phyloP scores from a whole-genome alignment of 2,888 invertebrate species.

The Philereme transversata region DNA sequence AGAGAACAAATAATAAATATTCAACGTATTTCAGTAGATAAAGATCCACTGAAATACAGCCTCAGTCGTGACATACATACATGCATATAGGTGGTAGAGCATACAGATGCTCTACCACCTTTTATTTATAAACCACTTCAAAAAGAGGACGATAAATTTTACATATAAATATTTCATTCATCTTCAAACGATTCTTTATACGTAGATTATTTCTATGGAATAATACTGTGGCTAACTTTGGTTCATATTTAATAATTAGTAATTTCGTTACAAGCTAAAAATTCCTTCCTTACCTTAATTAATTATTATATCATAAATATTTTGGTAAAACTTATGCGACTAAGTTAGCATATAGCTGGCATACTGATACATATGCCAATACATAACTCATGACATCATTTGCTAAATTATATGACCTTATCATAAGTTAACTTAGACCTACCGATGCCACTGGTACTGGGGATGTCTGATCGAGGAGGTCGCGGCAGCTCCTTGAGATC shows the following conservation, averaged over 20 bases:
- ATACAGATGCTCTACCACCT: constrained; percentile 29
- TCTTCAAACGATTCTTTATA: constrained; percentile 16
- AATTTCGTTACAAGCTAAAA: too few relatives aligned
- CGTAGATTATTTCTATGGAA: too few relatives aligned
- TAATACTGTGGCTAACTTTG: too few relatives aligned
- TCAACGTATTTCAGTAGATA: too few relatives aligned
- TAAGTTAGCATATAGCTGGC: constrained; percentile 5
- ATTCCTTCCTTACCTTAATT: too few relatives aligned
- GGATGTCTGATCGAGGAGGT: constrained; percentile 60
- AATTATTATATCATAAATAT: not conserved
- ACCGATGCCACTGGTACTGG: constrained; percentile 63
- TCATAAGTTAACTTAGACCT: constrained; percentile 50
- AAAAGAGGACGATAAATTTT: constrained; percentile 45
- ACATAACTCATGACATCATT: constrained; percentile 43
- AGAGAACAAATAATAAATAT: constrained; percentile 37
- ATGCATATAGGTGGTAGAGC: too few relatives aligned
- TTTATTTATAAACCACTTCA: constrained; percentile 56
- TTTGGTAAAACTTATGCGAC: not conserved
- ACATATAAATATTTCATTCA: constrained; percentile 37
- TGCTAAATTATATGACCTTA: constrained; percentile 27
- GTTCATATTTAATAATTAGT: too few relatives aligned
- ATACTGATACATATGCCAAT: too few relatives aligned
- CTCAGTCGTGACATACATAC: constrained; percentile 24
- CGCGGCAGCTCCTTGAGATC: constrained; percentile 71
- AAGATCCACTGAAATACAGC: constrained; percentile 13